Base-by-base conservation (phyloP, 2,113 vertebrate genomes). In the Phodopus roborovskii region DNA sequence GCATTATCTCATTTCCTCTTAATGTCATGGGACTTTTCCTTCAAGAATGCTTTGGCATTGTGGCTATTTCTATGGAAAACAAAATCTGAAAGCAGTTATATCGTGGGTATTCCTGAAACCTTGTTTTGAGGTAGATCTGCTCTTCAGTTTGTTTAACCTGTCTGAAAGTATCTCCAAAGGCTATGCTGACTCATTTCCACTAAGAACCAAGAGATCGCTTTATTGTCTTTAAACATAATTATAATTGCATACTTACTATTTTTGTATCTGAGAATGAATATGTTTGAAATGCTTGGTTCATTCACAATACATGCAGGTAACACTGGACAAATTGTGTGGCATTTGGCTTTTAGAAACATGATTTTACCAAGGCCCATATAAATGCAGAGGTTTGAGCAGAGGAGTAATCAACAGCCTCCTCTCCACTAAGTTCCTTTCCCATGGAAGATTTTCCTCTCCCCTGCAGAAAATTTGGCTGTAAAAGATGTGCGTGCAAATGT, bases 401-500 rank as follows among this genome's bases (percentile, higher is more conserved):
- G 30, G 8, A 39, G 28, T n/a, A 26, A 70, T 68, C 53, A 45
- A 42, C 26, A 42, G 5, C 7, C 50, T 88, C 30, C 48, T 42
- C 60, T 87, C 39, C 20, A 28, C 58, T 28, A 19, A 73, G 19
- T 94, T 93, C 22, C 75, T 79, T 91, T 87, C 73, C 73, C 94
- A 86, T 48, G 42, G 64, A 58, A 42, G 16, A 28, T 60, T 92
- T 89, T 50, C 78, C 62, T 88, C 11, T 81, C 39, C 33, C 22
- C 50, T 48, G 7, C 6, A 64, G 91, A 92, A 94, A 96, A 92
- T 86, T 48, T 95, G 90, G 56, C 95, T 93, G 53, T 93, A 84
- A 97, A 96, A 90, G 97, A 94, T 45, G 48, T 96, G 74, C 6
- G 11, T 96, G 92, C 88, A 97, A 95, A 96, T 96, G 75, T 77